A percentile compares a stretch with the other conserved stretches of the same genome.
phyloP scores from a whole-genome alignment of 2,888 invertebrate species.

The Meteorus cinctellus region DNA sequence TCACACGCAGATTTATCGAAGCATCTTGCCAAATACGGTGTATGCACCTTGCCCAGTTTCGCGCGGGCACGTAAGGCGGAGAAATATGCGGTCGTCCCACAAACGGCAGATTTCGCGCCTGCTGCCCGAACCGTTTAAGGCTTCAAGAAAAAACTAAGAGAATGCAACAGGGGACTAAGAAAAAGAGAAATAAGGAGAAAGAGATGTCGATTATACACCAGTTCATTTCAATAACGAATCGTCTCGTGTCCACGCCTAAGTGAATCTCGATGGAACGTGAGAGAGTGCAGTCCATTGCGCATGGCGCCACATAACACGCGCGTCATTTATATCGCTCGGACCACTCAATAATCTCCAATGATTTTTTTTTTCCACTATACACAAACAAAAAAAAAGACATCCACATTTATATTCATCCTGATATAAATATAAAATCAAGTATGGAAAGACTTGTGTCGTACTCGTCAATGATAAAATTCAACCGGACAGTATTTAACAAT shows the following conservation, averaged over 20 bases:
- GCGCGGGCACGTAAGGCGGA: constrained; percentile 30
- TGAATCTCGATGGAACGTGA: constrained; percentile 52
- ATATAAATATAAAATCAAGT: not conserved
- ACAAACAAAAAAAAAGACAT: not conserved
- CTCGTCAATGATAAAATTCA: not conserved
- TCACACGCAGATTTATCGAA: constrained; percentile 62
- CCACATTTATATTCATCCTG: not conserved
- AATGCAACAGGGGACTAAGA: constrained; percentile 4
- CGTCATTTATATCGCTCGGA: constrained; percentile 15
- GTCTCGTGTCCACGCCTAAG: constrained; percentile 50
- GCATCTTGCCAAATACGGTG: constrained; percentile 61
- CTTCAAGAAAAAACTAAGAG: constrained; percentile 31
- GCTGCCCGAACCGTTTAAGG: constrained; percentile 63
- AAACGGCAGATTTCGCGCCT: constrained; percentile 63
- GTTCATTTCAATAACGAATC: constrained; percentile 67
- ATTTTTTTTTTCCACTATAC: not conserved
- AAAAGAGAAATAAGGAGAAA: not conserved
- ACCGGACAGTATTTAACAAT: not conserved
- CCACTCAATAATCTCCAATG: not conserved
- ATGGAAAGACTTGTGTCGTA: not conserved
- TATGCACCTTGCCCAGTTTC: constrained; percentile 58
- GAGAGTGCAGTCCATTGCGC: constrained; percentile 11
- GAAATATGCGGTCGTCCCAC: constrained; percentile 57
- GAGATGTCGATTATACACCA: constrained; percentile 61
- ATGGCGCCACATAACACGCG: not conserved